Evolutionary conservation across 2,113 vertebrate species (phyloP).

Genomic region (Acanthisitta chloris): DNA sequence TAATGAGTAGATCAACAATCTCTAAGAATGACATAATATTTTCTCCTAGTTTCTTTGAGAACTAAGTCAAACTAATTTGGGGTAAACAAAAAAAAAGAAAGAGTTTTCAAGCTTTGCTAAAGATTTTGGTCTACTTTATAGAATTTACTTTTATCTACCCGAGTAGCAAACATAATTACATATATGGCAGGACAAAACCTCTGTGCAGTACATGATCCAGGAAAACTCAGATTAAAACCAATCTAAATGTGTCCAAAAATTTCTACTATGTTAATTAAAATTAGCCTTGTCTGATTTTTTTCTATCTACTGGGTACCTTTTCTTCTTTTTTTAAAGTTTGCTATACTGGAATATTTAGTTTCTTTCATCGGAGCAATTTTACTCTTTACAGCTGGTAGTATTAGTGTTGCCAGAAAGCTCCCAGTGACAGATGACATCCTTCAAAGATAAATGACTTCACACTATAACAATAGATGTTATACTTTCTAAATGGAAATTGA

Average conservation of each 20-base stretch:
- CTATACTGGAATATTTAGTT: not conserved
- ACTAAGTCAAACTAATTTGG: not conserved
- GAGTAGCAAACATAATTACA: not conserved
- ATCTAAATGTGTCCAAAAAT: not conserved
- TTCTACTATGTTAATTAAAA: not conserved
- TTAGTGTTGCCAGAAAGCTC: not conserved
- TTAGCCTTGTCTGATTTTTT: not conserved
- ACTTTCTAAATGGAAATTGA: slow-evolving; percentile 43
- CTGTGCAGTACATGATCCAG: not conserved
- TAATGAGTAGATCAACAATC: not conserved
- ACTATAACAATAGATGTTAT: slow-evolving; percentile 1
- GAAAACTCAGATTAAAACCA: not conserved
- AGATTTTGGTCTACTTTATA: not conserved
- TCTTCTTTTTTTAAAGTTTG: not conserved
- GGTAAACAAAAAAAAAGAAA: fast-evolving
- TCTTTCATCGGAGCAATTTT: not conserved
- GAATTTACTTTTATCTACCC: not conserved
- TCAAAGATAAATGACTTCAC: slow-evolving; percentile 30
- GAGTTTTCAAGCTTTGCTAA: not conserved
- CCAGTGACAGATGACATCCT: slow-evolving; percentile 1
- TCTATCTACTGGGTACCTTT: not conserved
- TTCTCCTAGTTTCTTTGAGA: not conserved
- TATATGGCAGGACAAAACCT: not conserved
- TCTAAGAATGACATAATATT: not conserved
- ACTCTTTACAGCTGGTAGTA: not conserved